These are phyloP conservation scores for Labeo calbasu DNA, from an alignment of 2,797 vertebrate species.

Conservation along the genomic window DNA sequence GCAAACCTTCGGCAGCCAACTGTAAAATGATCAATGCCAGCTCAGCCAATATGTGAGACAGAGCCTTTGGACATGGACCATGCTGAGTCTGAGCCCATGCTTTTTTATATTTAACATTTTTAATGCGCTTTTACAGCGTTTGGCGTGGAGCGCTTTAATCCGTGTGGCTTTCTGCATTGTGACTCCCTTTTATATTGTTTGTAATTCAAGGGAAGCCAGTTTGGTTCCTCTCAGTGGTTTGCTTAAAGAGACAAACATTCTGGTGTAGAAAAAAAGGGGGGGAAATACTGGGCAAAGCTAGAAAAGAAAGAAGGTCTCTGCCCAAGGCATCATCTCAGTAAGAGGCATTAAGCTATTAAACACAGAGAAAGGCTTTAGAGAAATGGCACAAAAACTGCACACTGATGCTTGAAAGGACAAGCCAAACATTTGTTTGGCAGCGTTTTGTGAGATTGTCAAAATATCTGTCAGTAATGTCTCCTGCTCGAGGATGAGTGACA, in stretches of 20 bases:
- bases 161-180: constrained; percentile 14
- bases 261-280: constrained; percentile 19
- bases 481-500: constrained; percentile 64
- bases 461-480: constrained; percentile 69
- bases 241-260: constrained; percentile 58
- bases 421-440: constrained; percentile 64
- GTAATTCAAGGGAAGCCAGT: constrained; percentile 43
- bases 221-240: constrained; percentile 45
- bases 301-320: constrained; percentile 59
- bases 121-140: constrained; percentile 7
- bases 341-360: constrained; percentile 70
- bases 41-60: constrained; percentile 45
- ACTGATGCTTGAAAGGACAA: constrained; percentile 57
- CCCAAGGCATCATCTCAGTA: constrained; percentile 64
- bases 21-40: constrained; percentile 54
- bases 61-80: constrained; percentile 41
- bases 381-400: constrained; percentile 49
- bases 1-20: constrained; percentile 45
- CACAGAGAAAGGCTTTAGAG: constrained; percentile 62
- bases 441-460: constrained; percentile 66
- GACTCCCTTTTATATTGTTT: constrained; percentile 14
- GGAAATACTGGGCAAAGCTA: constrained; percentile 47
- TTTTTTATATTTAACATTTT: constrained; percentile 24
- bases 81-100: constrained; percentile 26
- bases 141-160: constrained; percentile 5